Percentiles rank a stretch among this genome's conserved stretches.
These are phyloP conservation scores for Ceramica pisi DNA, from an alignment of 2,888 invertebrate species.

Conservation along the genomic window DNA sequence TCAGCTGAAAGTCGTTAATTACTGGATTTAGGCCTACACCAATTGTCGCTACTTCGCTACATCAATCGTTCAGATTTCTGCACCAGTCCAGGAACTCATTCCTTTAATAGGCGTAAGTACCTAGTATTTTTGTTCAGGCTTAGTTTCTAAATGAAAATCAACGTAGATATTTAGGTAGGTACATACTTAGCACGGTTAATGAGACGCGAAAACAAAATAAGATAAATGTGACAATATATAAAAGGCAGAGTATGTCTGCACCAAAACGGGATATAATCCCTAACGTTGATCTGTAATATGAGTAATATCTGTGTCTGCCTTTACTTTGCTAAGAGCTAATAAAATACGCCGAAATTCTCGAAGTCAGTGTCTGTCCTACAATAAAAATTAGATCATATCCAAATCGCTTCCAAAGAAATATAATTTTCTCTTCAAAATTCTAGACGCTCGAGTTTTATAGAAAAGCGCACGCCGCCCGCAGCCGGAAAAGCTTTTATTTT, in stretches of 20 bases:
- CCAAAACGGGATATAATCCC: not conserved
- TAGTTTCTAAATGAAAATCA: not conserved
- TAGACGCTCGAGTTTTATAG: slow-evolving; percentile 49
- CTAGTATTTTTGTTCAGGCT: not conserved
- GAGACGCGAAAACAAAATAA: too few relatives aligned
- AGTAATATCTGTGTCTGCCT: not conserved
- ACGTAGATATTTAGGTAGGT: too few relatives aligned
- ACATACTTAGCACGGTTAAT: too few relatives aligned
- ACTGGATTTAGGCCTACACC: too few relatives aligned
- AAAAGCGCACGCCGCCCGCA: slow-evolving; percentile 42
- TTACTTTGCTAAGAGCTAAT: not conserved
- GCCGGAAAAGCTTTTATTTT: slow-evolving; percentile 73
- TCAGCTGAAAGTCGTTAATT: too few relatives aligned
- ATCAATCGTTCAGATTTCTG: too few relatives aligned
- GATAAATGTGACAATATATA: too few relatives aligned
- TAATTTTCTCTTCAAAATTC: slow-evolving; percentile 50
- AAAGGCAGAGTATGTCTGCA: not conserved
- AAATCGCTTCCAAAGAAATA: slow-evolving; percentile 31
- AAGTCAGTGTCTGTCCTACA: slow-evolving; percentile 5
- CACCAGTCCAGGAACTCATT: not conserved
- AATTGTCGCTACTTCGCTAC: too few relatives aligned
- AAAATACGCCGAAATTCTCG: not conserved
- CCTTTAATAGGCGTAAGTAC: not conserved
- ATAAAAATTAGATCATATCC: slow-evolving; percentile 22
- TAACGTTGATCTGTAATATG: not conserved